Percentiles rank a stretch among this genome's conserved stretches.
These are phyloP conservation scores for Hylia prasina DNA, from an alignment of 2,113 vertebrate species.

Conservation along the genomic window DNA sequence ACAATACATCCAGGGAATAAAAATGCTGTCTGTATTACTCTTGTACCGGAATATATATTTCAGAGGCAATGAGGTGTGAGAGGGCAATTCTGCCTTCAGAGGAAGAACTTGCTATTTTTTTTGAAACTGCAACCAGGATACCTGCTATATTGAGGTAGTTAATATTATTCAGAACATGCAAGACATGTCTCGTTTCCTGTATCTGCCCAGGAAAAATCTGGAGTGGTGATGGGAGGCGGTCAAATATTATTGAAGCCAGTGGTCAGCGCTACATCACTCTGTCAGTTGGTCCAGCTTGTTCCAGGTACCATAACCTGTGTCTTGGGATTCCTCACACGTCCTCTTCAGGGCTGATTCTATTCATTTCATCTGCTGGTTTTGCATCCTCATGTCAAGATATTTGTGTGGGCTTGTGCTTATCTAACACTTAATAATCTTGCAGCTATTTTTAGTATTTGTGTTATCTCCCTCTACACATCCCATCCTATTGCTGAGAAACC, in stretches of 20 bases:
- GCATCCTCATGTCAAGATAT: not conserved
- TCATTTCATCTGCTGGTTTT: not conserved
- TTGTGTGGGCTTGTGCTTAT: not conserved
- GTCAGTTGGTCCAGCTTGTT: not conserved
- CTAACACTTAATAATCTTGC: not conserved
- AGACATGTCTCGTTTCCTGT: not conserved
- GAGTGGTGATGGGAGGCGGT: not conserved
- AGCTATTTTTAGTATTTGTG: not conserved
- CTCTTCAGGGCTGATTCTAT: not conserved
- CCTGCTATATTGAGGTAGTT: not conserved
- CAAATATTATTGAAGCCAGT: not conserved
- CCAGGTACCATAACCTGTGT: not conserved
- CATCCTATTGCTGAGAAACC: not conserved
- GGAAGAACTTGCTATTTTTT: not conserved
- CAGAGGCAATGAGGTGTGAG: not conserved
- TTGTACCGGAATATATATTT: not conserved
- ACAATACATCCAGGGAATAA: not conserved
- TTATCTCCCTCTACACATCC: not conserved
- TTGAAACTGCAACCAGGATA: not conserved
- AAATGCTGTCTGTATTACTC: not conserved
- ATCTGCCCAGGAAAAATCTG: not conserved
- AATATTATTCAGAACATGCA: not conserved
- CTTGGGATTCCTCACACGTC: not conserved
- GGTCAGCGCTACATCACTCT: not conserved
- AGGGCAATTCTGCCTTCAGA: not conserved